Conservation (phyloP, 2,797 vertebrate species). For the Coranthus polyacanthus region DNA sequence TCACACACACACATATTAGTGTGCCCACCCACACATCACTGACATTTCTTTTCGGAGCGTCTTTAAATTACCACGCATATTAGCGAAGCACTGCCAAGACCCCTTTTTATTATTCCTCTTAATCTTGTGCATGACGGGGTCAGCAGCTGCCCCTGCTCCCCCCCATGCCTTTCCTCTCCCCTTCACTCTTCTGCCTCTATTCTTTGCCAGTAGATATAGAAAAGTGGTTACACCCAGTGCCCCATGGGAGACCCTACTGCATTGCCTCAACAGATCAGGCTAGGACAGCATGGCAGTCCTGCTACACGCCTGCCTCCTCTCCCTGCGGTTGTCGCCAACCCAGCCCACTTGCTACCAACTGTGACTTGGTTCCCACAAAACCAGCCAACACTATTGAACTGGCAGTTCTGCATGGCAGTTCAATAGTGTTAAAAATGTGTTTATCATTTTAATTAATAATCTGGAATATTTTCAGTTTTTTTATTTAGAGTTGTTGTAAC, state of each 20-base stretch:
- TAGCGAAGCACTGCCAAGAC: conserved; percentile 63
- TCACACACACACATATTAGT: conserved; percentile 40
- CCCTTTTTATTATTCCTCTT: conserved; percentile 72
- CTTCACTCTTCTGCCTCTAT: conserved; percentile 20
- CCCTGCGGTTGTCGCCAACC: conserved; percentile 34
- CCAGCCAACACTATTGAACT: conserved; percentile 13
- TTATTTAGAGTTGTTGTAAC: conserved; percentile 4
- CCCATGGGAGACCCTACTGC: conserved; percentile 31
- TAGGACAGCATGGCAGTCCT: conserved; percentile 42
- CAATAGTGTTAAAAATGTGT: conserved; percentile 11
- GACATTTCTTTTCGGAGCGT: conserved; percentile 68
- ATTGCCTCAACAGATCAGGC: conserved; percentile 34
- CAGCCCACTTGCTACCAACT: conserved; percentile 47
- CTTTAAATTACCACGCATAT: conserved; percentile 76
- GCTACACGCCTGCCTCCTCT: conserved; percentile 45
- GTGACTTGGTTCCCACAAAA: conserved; percentile 53
- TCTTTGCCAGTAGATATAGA: conserved; percentile 34
- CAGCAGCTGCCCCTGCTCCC: conserved; percentile 36
- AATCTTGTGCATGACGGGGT: conserved; percentile 69
- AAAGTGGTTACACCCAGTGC: conserved; percentile 52
- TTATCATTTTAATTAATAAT: conserved; percentile 22
- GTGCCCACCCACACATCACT: conserved; percentile 62
- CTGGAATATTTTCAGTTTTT: neutral
- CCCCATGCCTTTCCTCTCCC: conserved; percentile 12
- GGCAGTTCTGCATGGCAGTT: conserved; percentile 30